Conservation (phyloP, 2,888 invertebrate species). For the Epsilonema sp. region DNA sequence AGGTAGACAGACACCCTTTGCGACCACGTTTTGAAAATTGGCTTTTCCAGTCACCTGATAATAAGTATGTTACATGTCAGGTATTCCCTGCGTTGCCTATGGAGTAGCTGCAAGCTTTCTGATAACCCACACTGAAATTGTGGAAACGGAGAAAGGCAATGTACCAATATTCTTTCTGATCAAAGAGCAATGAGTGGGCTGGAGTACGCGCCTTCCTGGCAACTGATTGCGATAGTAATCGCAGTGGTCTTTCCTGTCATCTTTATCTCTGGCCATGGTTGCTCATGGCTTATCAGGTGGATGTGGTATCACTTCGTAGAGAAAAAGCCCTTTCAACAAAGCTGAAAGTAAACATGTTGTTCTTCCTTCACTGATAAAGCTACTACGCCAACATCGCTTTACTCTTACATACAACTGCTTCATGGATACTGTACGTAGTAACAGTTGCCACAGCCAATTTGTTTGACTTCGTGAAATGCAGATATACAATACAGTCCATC, state of each 20-base stretch:
- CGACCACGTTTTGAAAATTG: not conserved
- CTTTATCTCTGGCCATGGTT: not conserved
- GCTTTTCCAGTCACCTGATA: not conserved
- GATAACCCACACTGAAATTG: slow-evolving; percentile 56
- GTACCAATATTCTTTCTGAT: slow-evolving; percentile 69
- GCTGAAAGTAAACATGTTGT: too few relatives aligned
- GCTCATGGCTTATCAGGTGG: too few relatives aligned
- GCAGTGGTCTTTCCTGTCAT: not conserved
- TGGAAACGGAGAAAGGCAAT: slow-evolving; percentile 50
- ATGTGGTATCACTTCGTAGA: too few relatives aligned
- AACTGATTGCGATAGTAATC: not conserved
- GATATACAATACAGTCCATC: too few relatives aligned
- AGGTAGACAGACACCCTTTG: not conserved
- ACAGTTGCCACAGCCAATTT: too few relatives aligned
- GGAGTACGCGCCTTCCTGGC: not conserved
- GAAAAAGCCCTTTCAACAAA: too few relatives aligned
- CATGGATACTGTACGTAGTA: too few relatives aligned
- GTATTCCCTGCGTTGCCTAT: slow-evolving; percentile 72
- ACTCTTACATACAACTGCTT: too few relatives aligned
- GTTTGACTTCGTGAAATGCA: too few relatives aligned
- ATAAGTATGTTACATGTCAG: too few relatives aligned
- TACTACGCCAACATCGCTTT: too few relatives aligned
- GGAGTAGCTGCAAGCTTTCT: slow-evolving; percentile 64
- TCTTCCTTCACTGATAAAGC: too few relatives aligned
- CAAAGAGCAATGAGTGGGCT: slow-evolving; percentile 45